Evolutionary conservation across 2,113 vertebrate species (phyloP), one percentile per base, ranked within the genome.

Genomic region (Abramis brama): DNA sequence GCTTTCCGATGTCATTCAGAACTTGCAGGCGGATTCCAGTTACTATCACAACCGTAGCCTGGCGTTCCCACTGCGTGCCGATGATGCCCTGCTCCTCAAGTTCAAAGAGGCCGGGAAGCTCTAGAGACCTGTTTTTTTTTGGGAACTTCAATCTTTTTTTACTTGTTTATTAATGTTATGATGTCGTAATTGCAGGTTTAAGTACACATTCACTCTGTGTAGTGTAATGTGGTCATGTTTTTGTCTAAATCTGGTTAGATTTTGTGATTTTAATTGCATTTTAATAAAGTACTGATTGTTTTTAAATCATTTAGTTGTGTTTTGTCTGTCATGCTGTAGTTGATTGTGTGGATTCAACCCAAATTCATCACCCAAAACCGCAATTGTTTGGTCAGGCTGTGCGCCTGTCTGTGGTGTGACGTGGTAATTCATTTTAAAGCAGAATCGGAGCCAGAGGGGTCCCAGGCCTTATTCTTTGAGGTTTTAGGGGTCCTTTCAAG

Each of bases 1-100:
- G 36, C 95, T 99, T 36, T 88, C 93, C 0, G 95, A 98, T 0
- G 96, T 99, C 82, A 96, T 99, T 0, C 96, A 97, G 85, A 98
- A 98, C 94, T 93, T 99, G 73, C 93, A 93, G 73, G 57, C 50
- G 0, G 92, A 97, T 84, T 78, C 96, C 0, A 0, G 0, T 0
- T 94, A 95, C 91, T 99, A 99, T 90, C 91, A 91, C 75, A 93
- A 45, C 11, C 93, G 95, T 27, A 95, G 95, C 0, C 90, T 99
- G 45, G 94, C 94, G 90, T 98, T 96, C 52, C 89, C 97, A 2
- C 91, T 98, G 30, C 92, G 95, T 33, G 95, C 94, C 0, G 96
- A 96, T 0, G 95, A 98, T 0, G 92, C 90, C 0, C 93, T 99
- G 52, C 91, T 98, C 2, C 50, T 81, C 39, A 93, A 92, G 75